phyloP scores from a whole-genome alignment of 2,797 vertebrate genomes.

The Hydrophis major region DNA sequence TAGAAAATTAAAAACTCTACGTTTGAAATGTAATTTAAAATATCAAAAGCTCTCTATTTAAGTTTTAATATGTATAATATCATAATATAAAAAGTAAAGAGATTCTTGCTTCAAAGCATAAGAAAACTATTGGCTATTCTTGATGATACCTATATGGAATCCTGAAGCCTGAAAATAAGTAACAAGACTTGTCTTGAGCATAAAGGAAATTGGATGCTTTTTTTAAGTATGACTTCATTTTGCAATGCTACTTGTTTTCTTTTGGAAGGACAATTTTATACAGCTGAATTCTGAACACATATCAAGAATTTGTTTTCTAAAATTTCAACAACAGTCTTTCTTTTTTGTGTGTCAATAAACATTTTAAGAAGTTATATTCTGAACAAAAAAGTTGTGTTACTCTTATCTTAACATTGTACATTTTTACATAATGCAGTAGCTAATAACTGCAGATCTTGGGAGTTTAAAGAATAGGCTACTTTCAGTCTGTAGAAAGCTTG shows the following conservation, averaged over 20 bases:
- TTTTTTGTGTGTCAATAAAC: slow-evolving; percentile 25
- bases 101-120: not conserved
- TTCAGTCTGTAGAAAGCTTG: slow-evolving; percentile 65
- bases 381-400: not conserved
- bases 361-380: not conserved
- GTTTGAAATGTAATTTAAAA: not conserved
- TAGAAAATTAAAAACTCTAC: not conserved
- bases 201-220: slow-evolving; percentile 33
- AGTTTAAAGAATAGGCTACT: slow-evolving; percentile 57
- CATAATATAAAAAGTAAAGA: not conserved
- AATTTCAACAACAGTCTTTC: not conserved
- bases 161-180: slow-evolving; percentile 2
- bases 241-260: not conserved
- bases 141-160: not conserved
- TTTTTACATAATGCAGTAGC: slow-evolving; percentile 39
- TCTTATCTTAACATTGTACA: slow-evolving; percentile 43
- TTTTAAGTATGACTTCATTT: not conserved
- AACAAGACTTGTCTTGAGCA: slow-evolving; percentile 9
- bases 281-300: not conserved
- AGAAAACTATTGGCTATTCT: not conserved
- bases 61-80: slow-evolving; percentile 38
- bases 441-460: slow-evolving; percentile 36
- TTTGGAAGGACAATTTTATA: not conserved
- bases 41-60: slow-evolving; percentile 45
- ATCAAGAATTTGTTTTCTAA: slow-evolving; percentile 7